Evolutionary conservation across 2,113 vertebrate species (phyloP), one percentile per base, ranked within the genome.

Genomic region (Trematocara zebra): DNA sequence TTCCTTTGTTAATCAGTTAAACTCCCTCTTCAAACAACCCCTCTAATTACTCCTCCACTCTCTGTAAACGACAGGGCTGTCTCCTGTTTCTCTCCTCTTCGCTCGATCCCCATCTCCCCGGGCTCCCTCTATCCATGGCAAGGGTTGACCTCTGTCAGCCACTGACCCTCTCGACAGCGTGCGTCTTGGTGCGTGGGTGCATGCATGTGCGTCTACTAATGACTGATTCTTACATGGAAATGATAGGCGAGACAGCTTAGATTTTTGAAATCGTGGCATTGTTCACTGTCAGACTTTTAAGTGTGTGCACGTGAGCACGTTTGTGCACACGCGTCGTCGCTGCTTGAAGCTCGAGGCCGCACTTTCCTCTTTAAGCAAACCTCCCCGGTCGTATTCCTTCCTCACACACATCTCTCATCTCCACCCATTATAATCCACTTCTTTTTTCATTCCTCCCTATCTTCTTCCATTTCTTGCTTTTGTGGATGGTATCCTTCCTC

Each of bases 1-100:
- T 94, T 94, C 94, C 94, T 96, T 97, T 96, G 96, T 96, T 97
- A 97, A 97, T 97, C 97, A 97, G 96, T 97, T 97, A 97, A 96
- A 96, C 95, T 96, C 93, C 94, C 96, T 97, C 96, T 96, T 97
- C 97, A 97, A 97, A 97, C 96, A 97, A 92, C 94, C 93, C 94
- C 95, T 96, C 96, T 96, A 97, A 97, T 97, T 96, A 97, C 96
- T 95, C 92, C 95, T 95, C 93, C 89, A 82, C 95, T 96, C 95
- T 93, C 94, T 93, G 94, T 93, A 95, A 95, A 95, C 95, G 94
- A 90, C 92, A 93, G 84, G 90, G 92, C 94, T 91, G 89, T 95
- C 92, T 95, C 94, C 88, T 80, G 76, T 87, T 89, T 90, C 94
- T 93, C 85, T 76, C 88, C 83, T 87, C 84, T 57, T 81, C 78